These are phyloP conservation scores for Idaea biselata DNA, from an alignment of 2,888 invertebrate genomes.

Conservation along the genomic window DNA sequence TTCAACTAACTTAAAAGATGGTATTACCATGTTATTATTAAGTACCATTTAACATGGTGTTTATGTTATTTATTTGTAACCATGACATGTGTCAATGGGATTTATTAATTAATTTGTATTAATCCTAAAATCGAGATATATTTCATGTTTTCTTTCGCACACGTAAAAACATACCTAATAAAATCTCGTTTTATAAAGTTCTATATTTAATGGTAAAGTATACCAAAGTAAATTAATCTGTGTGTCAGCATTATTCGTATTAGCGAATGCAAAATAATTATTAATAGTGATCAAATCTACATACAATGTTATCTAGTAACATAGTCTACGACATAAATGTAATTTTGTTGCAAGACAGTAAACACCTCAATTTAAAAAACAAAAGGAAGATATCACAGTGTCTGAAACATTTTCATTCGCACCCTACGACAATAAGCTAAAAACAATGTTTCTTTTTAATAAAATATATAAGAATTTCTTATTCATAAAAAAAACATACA, in stretches of 20 bases:
- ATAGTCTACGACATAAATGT: neutral
- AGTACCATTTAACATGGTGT: no score
- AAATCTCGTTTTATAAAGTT: no score
- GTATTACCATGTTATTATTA: no score
- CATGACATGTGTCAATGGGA: no score
- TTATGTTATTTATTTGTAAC: no score
- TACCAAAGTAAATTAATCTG: neutral
- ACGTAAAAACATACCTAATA: no score
- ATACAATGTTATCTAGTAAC: neutral
- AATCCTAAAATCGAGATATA: no score
- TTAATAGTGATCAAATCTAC: neutral
- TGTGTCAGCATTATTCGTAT: neutral
- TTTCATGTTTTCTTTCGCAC: no score
- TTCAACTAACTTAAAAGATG: neutral
- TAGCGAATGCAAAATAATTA: neutral
- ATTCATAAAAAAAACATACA: no score
- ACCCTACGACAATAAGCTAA: neutral
- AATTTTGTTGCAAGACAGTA: neutral
- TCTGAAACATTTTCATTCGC: neutral
- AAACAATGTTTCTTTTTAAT: neutral
- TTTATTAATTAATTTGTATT: no score
- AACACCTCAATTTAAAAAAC: neutral
- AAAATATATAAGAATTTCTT: neutral
- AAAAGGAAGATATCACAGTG: neutral
- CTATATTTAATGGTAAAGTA: no score